These are phyloP conservation scores for Agrotis clavis DNA, from an alignment of 2,888 invertebrate genomes.

Conservation along the genomic window DNA sequence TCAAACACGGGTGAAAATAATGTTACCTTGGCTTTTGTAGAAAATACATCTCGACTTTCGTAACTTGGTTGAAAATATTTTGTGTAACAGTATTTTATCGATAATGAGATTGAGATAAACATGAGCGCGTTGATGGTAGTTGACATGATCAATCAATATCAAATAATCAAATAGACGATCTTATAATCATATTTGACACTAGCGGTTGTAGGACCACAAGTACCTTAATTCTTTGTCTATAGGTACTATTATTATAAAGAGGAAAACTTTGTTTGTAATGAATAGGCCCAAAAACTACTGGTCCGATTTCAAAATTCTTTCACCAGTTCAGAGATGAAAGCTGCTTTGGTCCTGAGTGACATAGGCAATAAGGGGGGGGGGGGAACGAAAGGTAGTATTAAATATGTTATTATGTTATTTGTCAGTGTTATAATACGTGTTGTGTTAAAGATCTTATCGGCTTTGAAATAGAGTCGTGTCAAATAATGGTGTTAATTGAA, in stretches of 20 bases:
- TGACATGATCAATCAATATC: not conserved
- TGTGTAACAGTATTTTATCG: not conserved
- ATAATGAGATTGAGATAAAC: not conserved
- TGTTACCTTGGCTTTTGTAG: not conserved
- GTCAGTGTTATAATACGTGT: not conserved
- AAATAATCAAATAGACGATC: not conserved
- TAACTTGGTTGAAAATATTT: not conserved
- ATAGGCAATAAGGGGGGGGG: no score
- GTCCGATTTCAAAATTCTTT: no score
- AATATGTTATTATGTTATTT: no score
- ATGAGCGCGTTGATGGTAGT: not conserved
- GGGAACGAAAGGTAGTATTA: no score
- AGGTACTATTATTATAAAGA: no score
- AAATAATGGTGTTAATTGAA: constrained; percentile 38
- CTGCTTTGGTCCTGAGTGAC: no score
- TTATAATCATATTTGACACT: not conserved
- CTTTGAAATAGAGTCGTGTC: constrained; percentile 15
- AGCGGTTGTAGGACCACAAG: no score
- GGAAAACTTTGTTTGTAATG: no score
- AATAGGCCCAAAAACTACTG: no score
- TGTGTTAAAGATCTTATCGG: constrained; percentile 8
- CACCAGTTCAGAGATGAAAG: no score
- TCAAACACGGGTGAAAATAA: not conserved
- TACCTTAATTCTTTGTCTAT: no score
- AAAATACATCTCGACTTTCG: not conserved